Conservation (phyloP, 2,797 vertebrate species). For the Aldrovandia affinis region DNA sequence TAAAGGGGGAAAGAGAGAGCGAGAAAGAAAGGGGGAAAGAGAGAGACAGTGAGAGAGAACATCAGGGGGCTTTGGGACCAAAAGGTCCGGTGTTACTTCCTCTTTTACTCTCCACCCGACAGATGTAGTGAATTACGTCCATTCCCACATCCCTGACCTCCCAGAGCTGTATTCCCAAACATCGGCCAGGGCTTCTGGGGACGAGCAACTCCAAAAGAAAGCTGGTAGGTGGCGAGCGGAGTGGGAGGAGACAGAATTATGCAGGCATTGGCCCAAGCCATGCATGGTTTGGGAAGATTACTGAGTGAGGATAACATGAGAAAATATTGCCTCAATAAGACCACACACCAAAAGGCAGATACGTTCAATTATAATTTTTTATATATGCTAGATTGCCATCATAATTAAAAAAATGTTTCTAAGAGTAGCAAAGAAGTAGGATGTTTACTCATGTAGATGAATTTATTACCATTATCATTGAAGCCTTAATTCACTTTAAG, state of each 20-base stretch:
- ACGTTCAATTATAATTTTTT: background rate
- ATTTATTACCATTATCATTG: no score
- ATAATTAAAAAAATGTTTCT: background rate
- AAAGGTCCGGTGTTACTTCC: constrained; percentile 50
- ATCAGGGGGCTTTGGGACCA: constrained; percentile 33
- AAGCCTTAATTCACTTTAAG: no score
- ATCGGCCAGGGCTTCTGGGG: constrained; percentile 55
- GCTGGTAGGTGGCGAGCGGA: background rate
- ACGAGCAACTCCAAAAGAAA: background rate
- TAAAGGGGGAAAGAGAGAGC: constrained; percentile 70
- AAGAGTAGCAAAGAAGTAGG: no score
- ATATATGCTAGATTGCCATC: background rate
- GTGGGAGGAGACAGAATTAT: background rate
- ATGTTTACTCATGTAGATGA: no score
- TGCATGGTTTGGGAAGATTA: background rate
- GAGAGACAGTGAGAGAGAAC: constrained; percentile 66
- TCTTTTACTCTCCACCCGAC: constrained; percentile 36
- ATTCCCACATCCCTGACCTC: constrained; percentile 74
- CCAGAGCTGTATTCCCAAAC: constrained; percentile 70
- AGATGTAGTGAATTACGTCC: constrained; percentile 35
- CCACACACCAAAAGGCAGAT: background rate
- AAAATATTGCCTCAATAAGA: background rate
- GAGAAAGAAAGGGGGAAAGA: constrained; percentile 44
- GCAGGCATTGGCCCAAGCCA: background rate
- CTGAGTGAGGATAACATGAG: background rate